These are phyloP conservation scores for Drepana arcuata DNA, from an alignment of 1,140 invertebrate genomes.

Conservation along the genomic window DNA sequence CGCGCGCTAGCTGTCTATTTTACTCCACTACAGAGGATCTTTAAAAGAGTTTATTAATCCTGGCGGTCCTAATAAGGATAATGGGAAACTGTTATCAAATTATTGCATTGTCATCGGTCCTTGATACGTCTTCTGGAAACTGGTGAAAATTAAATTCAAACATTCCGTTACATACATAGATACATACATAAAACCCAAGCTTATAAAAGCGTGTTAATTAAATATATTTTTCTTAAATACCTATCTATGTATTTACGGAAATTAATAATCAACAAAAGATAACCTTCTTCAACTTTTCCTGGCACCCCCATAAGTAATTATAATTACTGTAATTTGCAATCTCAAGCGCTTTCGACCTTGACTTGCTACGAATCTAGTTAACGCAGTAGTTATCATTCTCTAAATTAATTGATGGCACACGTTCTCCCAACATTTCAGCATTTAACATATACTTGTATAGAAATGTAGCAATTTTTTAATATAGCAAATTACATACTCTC, in stretches of 20 bases:
- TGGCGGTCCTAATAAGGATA: not conserved
- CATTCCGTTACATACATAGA: too few relatives aligned
- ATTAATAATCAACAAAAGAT: too few relatives aligned
- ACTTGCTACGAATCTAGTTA: slow-evolving; percentile 21
- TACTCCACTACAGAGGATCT: too few relatives aligned
- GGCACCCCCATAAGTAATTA: too few relatives aligned
- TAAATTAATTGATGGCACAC: slow-evolving; percentile 30
- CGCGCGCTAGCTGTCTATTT: too few relatives aligned
- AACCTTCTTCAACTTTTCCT: too few relatives aligned
- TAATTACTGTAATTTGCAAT: slow-evolving; percentile 7
- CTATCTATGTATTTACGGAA: too few relatives aligned
- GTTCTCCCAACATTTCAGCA: not conserved
- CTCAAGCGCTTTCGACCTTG: slow-evolving; percentile 17
- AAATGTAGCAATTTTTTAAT: too few relatives aligned
- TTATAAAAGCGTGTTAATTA: not conserved
- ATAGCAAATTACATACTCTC: too few relatives aligned
- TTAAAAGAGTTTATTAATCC: too few relatives aligned
- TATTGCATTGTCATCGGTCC: not conserved
- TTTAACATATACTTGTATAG: not conserved
- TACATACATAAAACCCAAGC: not conserved
- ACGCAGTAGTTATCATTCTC: slow-evolving; percentile 9
- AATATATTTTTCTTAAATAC: too few relatives aligned
- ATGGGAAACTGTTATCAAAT: too few relatives aligned
- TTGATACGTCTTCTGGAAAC: not conserved
- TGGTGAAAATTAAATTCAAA: not conserved